Percentiles rank a stretch among this genome's conserved stretches.
Conservation (phyloP, 2,888 invertebrate genomes). For the Papilio gigon region DNA sequence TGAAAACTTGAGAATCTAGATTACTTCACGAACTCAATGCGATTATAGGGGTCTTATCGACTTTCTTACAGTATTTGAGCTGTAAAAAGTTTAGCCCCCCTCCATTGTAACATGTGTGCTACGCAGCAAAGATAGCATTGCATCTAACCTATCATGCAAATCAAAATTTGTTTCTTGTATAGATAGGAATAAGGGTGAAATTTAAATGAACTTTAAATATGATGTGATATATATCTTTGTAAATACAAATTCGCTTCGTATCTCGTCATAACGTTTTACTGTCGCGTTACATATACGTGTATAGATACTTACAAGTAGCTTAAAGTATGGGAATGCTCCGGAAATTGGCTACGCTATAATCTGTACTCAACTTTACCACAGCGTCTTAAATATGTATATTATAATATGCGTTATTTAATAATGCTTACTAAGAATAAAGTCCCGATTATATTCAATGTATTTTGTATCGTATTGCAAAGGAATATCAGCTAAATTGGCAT, state of each 20-base stretch:
- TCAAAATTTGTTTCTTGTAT: slow-evolving; percentile 41
- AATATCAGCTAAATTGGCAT: slow-evolving; percentile 19
- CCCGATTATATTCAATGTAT: background rate
- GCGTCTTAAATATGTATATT: slow-evolving; percentile 36
- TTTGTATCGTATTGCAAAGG: slow-evolving; percentile 4
- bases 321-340: slow-evolving; percentile 61
- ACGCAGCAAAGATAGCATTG: slow-evolving; percentile 50
- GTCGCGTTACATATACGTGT: slow-evolving; percentile 57
- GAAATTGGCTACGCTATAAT: slow-evolving; percentile 70
- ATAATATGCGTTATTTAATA: slow-evolving; percentile 37
- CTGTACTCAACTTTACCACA: slow-evolving; percentile 55
- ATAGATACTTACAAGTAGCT: slow-evolving; percentile 53
- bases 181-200: slow-evolving; percentile 44
- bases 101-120: slow-evolving; percentile 67
- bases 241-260: slow-evolving; percentile 66
- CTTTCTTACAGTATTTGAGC: slow-evolving; percentile 71
- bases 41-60: slow-evolving; percentile 71
- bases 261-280: slow-evolving; percentile 77
- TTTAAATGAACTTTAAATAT: slow-evolving; percentile 42
- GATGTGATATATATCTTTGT: slow-evolving; percentile 48
- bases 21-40: slow-evolving; percentile 61
- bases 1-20: slow-evolving; percentile 48
- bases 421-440: slow-evolving; percentile 28
- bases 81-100: slow-evolving; percentile 73
- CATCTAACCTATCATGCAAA: slow-evolving; percentile 40